These are phyloP conservation scores for Bradypus variegatus DNA, from an alignment of 2,797 vertebrate genomes.

Conservation along the genomic window DNA sequence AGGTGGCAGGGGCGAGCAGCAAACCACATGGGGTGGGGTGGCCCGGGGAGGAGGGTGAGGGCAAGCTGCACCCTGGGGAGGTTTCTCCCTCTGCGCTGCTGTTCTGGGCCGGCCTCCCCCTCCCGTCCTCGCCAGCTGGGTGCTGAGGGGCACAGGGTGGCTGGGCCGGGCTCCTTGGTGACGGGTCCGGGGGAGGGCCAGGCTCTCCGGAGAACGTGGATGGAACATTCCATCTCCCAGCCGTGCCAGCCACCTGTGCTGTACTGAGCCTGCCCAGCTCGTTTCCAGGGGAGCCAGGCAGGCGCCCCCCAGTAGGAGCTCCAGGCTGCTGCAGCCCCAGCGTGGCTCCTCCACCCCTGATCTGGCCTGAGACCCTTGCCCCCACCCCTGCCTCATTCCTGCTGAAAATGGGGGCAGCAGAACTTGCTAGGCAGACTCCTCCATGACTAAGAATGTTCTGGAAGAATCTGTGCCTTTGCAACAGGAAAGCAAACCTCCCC, in stretches of 20 bases:
- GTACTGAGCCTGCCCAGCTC: not conserved
- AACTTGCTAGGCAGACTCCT: not conserved
- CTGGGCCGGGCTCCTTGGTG: not conserved
- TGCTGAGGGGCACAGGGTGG: not conserved
- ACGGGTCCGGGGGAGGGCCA: not conserved
- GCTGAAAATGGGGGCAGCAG: not conserved
- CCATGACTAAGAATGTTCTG: accelerated
- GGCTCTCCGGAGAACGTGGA: not conserved
- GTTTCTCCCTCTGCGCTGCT: not conserved
- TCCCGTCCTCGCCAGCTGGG: no score
- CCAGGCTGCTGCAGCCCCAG: not conserved
- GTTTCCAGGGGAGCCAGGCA: not conserved
- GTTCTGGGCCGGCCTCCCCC: not conserved
- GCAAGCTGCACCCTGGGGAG: no score
- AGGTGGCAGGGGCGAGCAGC: not conserved
- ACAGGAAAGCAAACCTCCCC: not conserved
- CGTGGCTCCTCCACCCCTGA: accelerated
- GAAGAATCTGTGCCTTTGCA: not conserved
- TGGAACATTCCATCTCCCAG: accelerated
- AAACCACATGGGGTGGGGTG: accelerated
- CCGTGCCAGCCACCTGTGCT: not conserved
- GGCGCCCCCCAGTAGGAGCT: not conserved
- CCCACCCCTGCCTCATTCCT: not conserved
- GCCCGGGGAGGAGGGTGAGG: no score
- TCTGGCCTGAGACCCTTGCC: not conserved